A percentile compares a stretch with the other conserved stretches of the same genome.
Conservation (phyloP, 2,797 vertebrate genomes). For the Artibeus jamaicensis region DNA sequence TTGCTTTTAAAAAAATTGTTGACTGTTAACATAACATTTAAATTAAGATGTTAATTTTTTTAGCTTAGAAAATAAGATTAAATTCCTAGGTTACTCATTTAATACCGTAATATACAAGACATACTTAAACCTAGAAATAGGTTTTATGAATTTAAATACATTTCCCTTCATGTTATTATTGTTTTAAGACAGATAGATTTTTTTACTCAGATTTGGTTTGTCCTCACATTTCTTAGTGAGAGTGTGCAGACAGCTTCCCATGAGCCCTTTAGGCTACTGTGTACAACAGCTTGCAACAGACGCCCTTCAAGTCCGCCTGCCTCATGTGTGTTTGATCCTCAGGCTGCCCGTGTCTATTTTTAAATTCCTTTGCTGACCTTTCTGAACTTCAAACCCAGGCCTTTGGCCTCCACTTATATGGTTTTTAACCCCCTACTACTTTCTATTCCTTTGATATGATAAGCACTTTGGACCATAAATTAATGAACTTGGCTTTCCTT, state of each 20-base stretch:
- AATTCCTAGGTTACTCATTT: neutral
- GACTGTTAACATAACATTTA: neutral
- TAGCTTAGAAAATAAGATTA: neutral
- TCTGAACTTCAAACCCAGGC: neutral
- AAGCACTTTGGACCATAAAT: neutral
- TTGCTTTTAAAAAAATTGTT: neutral
- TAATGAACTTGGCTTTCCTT: neutral
- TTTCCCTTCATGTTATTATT: neutral
- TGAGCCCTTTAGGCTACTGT: neutral
- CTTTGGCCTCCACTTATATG: neutral
- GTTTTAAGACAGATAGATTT: neutral
- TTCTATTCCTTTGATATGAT: neutral
- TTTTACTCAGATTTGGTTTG: neutral
- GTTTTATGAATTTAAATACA: neutral
- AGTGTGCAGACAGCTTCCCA: neutral
- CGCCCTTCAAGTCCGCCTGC: accelerated
- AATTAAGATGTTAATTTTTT: neutral
- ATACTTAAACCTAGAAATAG: neutral
- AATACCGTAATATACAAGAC: neutral
- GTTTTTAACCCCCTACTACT: neutral
- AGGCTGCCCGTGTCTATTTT: neutral
- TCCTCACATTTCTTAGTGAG: neutral
- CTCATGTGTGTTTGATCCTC: neutral
- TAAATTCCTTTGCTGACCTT: neutral
- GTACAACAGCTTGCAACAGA: accelerated